Conservation (phyloP, 1,140 invertebrate genomes). For the Odontomachus brunneus region DNA sequence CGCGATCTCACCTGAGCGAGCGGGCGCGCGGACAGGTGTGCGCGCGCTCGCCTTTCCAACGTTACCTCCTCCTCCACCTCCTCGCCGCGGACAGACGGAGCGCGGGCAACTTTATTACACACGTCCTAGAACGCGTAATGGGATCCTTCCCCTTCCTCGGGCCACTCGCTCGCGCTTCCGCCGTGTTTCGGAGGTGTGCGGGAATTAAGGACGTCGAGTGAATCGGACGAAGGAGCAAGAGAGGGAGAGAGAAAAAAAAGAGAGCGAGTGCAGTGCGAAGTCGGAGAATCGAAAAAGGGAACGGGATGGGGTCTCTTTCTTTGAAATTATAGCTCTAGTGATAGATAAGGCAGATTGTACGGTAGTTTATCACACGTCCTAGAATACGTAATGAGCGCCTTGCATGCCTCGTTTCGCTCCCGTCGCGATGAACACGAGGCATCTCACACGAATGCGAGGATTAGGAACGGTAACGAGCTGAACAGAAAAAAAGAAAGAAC, state of each 20-base stretch:
- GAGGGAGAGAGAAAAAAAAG: neutral
- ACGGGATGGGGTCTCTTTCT: too few species aligned
- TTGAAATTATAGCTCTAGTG: too few species aligned
- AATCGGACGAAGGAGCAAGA: too few species aligned
- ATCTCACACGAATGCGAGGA: too few species aligned
- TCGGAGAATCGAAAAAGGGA: too few species aligned
- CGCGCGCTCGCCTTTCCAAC: conserved; percentile 58
- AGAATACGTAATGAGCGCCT: conserved; percentile 41
- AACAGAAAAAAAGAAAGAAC: too few species aligned
- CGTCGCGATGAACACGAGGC: conserved; percentile 7
- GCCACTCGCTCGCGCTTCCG: conserved; percentile 12
- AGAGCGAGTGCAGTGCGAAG: too few species aligned
- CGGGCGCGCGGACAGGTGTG: conserved; percentile 59
- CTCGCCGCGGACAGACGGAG: conserved; percentile 39
- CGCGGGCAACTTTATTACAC: conserved; percentile 24
- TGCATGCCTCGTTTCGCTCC: conserved; percentile 8
- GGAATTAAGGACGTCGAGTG: conserved; percentile 4
- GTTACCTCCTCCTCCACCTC: conserved; percentile 34
- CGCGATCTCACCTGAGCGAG: conserved; percentile 58
- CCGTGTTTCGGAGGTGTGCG: neutral
- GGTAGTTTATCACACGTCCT: conserved; percentile 52
- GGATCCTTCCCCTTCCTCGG: neutral
- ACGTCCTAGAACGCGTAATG: neutral
- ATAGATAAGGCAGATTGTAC: neutral
- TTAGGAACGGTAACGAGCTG: too few species aligned